These are phyloP conservation scores for Gila orcuttii DNA, from an alignment of 2,113 vertebrate species.

Conservation along the genomic window DNA sequence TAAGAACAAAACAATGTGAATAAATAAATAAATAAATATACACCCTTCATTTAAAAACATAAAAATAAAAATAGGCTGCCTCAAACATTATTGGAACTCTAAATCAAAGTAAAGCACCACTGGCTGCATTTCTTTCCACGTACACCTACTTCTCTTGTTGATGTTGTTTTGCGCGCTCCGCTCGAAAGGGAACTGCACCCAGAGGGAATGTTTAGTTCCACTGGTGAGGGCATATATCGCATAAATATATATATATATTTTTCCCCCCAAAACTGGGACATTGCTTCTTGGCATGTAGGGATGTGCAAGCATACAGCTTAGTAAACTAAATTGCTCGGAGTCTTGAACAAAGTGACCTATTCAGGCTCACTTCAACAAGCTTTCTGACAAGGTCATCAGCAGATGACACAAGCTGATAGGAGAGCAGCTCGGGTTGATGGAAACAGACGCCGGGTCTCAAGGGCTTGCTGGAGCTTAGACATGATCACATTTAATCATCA, in stretches of 20 bases:
- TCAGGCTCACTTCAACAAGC: conserved; percentile 11
- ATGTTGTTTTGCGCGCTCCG: conserved; percentile 51
- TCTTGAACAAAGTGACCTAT: conserved; percentile 6
- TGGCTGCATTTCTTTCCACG: conserved; percentile 60
- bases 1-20: conserved; percentile 9
- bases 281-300: conserved; percentile 60
- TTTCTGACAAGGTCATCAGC: conserved; percentile 31
- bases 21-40: conserved; percentile 24
- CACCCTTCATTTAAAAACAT: conserved; percentile 21
- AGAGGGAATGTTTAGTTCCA: conserved; percentile 66
- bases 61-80: conserved; percentile 41
- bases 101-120: conserved; percentile 49
- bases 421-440: conserved; percentile 23
- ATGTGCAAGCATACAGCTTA: conserved; percentile 38
- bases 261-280: conserved; percentile 69
- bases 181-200: conserved; percentile 69
- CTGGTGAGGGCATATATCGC: conserved; percentile 61
- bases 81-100: conserved; percentile 60
- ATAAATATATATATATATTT: conserved; percentile 60
- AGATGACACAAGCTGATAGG: conserved; percentile 33
- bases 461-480: conserved; percentile 42
- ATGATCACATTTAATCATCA: conserved; percentile 46
- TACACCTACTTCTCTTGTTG: conserved; percentile 60
- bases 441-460: conserved; percentile 38
- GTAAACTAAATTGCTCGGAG: conserved; percentile 21